phyloP scores from a whole-genome alignment of 2,888 invertebrate genomes.

The Nemurella pictetii region DNA sequence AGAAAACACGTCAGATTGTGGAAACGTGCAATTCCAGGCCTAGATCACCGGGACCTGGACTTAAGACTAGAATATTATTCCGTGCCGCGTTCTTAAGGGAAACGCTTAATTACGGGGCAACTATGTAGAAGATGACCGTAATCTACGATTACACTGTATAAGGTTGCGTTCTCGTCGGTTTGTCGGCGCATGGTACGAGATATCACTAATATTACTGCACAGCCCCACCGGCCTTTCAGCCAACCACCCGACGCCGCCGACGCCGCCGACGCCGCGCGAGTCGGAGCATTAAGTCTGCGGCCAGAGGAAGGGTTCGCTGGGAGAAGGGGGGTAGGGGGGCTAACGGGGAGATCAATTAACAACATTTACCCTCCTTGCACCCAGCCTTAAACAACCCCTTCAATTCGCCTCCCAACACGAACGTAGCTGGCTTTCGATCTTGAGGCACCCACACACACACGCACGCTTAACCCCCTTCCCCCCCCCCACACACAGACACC shows the following conservation, averaged over 20 bases:
- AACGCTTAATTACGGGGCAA: slow-evolving; percentile 27
- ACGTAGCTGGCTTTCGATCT: slow-evolving; percentile 21
- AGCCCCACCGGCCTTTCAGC: slow-evolving; percentile 29
- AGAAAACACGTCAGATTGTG: background rate
- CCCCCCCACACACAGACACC: background rate
- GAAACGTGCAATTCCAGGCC: background rate
- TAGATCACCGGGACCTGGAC: background rate
- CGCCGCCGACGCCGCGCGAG: too few species aligned
- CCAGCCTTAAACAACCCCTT: slow-evolving; percentile 33
- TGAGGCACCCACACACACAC: slow-evolving; percentile 15
- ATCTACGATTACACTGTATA: slow-evolving; percentile 32
- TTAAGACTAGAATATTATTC: background rate
- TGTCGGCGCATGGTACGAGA: slow-evolving; percentile 36
- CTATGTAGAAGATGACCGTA: slow-evolving; percentile 30
- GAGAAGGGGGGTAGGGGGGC: slow-evolving; percentile 16
- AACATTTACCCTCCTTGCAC: slow-evolving; percentile 38
- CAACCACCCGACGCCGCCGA: slow-evolving; percentile 27
- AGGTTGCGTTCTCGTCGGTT: slow-evolving; percentile 30
- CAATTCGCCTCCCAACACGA: slow-evolving; percentile 38
- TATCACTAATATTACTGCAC: slow-evolving; percentile 40
- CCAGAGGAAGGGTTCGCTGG: slow-evolving; percentile 22
- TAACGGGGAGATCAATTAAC: slow-evolving; percentile 38
- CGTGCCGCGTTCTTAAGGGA: background rate
- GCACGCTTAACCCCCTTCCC: slow-evolving; percentile 4
- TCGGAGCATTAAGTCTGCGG: slow-evolving; percentile 40